Percentiles rank a stretch among this genome's conserved stretches.
These are phyloP conservation scores for Psettodes erumei DNA, from an alignment of 2,113 vertebrate genomes.

Conservation along the genomic window DNA sequence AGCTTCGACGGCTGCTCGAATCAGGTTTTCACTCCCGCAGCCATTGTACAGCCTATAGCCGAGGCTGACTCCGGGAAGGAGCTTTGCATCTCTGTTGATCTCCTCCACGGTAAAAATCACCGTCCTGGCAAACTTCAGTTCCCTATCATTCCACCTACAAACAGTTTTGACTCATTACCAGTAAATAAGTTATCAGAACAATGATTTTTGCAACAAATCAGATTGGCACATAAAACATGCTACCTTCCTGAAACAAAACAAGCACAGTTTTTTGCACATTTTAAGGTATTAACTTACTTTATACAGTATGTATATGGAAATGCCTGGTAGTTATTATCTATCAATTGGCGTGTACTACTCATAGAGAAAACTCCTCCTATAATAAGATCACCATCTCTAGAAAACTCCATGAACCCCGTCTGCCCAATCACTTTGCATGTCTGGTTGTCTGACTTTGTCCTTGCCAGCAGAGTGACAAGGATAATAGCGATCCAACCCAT, in stretches of 20 bases:
- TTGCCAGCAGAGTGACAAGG: constrained; percentile 53
- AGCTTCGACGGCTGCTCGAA: constrained; percentile 67
- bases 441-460: constrained; percentile 50
- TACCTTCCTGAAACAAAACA: background rate
- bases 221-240: background rate
- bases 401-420: constrained; percentile 68
- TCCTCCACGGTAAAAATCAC: constrained; percentile 75
- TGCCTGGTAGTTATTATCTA: constrained; percentile 45
- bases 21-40: constrained; percentile 66
- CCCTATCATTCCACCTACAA: constrained; percentile 68
- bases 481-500: constrained; percentile 62
- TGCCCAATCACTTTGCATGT: constrained; percentile 69
- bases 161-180: background rate
- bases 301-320: constrained; percentile 51
- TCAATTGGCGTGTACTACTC: constrained; percentile 12
- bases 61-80: constrained; percentile 70
- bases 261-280: background rate
- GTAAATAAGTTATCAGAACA: background rate
- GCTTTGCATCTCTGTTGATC: constrained; percentile 64
- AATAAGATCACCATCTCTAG: constrained; percentile 70
- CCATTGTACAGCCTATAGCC: constrained; percentile 72
- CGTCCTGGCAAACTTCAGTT: constrained; percentile 71
- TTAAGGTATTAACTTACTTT: constrained; percentile 40
- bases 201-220: background rate
- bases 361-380: constrained; percentile 74